These are phyloP conservation scores for Epinephelus malabaricus DNA, from an alignment of 2,797 vertebrate genomes.

Conservation along the genomic window DNA sequence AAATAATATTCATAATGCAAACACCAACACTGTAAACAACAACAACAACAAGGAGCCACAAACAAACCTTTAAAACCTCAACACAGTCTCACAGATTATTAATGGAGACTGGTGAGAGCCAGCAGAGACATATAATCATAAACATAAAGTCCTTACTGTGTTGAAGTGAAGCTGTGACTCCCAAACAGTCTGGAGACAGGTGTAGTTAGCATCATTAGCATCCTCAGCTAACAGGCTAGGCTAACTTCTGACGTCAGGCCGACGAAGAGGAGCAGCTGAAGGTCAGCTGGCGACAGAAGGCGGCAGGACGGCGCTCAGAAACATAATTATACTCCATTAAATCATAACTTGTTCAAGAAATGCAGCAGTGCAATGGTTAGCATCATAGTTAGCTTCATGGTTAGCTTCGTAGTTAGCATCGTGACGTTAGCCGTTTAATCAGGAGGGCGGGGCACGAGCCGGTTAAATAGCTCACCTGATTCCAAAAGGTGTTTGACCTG, in stretches of 20 bases:
- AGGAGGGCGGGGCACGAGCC: neutral
- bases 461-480: neutral
- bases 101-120: no score
- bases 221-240: neutral
- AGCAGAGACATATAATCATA: no score
- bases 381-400: no score
- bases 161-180: no score
- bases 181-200: neutral
- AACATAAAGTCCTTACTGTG: no score
- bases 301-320: neutral
- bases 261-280: neutral
- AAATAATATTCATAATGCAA: neutral
- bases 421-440: no score
- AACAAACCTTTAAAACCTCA: neutral
- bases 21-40: neutral
- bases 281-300: neutral
- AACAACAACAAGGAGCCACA: neutral
- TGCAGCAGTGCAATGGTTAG: neutral
- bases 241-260: no score
- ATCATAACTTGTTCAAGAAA: neutral
- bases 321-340: neutral
- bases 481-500: constrained; percentile 5
- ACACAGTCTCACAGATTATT: no score
- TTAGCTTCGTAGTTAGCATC: neutral
- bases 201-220: neutral